Base-by-base conservation (phyloP, 53 echinoderm and acorn worm species). In the Temnopleurus reevesii region DNA sequence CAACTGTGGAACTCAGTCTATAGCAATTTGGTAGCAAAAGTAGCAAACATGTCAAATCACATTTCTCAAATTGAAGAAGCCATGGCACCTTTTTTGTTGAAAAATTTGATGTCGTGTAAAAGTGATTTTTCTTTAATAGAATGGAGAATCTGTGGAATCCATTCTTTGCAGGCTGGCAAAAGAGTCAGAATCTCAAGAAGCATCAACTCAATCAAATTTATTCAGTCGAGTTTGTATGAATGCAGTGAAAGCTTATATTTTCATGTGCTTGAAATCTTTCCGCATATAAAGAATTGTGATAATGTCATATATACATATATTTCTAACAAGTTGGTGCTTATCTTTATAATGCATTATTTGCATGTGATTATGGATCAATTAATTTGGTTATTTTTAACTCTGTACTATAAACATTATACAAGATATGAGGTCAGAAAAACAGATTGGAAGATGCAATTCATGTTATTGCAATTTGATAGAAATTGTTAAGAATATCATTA, bases 341-440 rank as follows among this genome's bases (percentile, higher is more conserved):
- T 71, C 36, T 71, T 71, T 71, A 38, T 21, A 41, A 38, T 41
- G 21, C 41, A 38, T 38, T 19, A 8, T 5, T 41, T 71, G 71
- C 71, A 36, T 66, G 5, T n/a, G 23, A 71, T 71, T 38, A 41
- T 71, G 36, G 41, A 71, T 71, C 71, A 71, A 71, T 21, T 38
- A 19, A 41, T 41, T 64, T 33, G 35, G 12, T 58, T 63, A 31
- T 71, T 71, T 71, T 71, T 43, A 71, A 71, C 71, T 71, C 71
- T 71, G 71, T 71, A 71, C 41, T 71, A 71, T 71, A 71, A 71
- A 71, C 71, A 5, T n/a, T 41, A 71, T 71, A n/a, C 36, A 71
- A 41, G 8, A 21, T 56, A 56, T 56, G 56, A 56, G 7, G 56
- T 24, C 41, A 21, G 9, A 19, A 71, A 71, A 13, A 41, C 27